Evolutionary conservation across 2,888 invertebrate species (phyloP), one percentile per base, ranked within the genome.

Genomic region (Carterocephalus palaemon): DNA sequence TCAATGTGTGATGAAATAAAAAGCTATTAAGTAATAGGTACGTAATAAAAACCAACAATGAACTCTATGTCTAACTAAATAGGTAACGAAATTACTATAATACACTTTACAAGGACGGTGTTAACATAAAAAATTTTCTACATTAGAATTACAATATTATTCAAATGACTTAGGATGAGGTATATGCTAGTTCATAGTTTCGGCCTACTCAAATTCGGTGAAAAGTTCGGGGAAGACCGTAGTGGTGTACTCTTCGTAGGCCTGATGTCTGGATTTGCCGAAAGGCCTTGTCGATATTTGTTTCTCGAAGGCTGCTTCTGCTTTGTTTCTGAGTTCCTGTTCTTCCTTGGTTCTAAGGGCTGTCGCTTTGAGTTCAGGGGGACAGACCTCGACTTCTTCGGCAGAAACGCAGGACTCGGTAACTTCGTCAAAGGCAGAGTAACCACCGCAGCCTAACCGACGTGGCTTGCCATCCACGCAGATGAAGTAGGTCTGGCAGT

Each of bases 401-500:
- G 92, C 90, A 2, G 91, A 92, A 38, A 95, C 93, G 62, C 96
- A 96, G 17, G 89, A 78, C 36, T 90, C 90, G 1, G 89, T 90
- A 28, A 91, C 76, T 7, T 93, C 92, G 65, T 95, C 95, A 74
- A 93, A 96, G 2, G 93, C 95, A 12, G 89, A 88, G 52, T 92
- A 93, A 46, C 91, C 91, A 0, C 93, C 93, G 62, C 96, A 96
- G 48, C 90, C 89, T 51, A 92, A 89, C 17, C 93, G 88, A 12
- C 96, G 88, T 0, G 96, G 96, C 26, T 89, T 90, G 8, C 90
- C 90, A 31, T 91, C 89, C 4, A 95, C 88, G 67, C 96, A 96
- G 37, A 95, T 82, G 82, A 91, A 95, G 69, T 93, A 96, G 53
- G 90, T 90, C 61, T 93, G 92, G 68, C 95, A 95, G 66, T 94